Base-by-base conservation (phyloP, 2,113 vertebrate species). In the Nothocercus nigrocapillus region DNA sequence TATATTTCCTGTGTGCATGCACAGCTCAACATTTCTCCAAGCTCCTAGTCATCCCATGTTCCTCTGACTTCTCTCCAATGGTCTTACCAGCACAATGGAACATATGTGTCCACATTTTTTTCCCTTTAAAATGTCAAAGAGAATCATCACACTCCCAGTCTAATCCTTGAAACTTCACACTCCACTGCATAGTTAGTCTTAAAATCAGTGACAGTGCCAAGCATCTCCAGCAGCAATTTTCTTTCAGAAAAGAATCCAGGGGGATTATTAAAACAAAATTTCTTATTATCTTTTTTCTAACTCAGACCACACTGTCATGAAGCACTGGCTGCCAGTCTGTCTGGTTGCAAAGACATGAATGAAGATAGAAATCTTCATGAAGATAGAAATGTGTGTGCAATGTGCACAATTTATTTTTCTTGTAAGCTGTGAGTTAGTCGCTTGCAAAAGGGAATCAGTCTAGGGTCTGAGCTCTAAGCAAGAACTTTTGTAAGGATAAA, bases 51-150 rank as follows among this genome's bases (percentile, higher is more conserved):
- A 78, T 53, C 76, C 51, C 36, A 30, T 86, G 30, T 10, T 18
- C 7, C 20, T 51, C 49, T 61, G 3, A 36, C 47, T n/a, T 25
- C 10, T 62, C 20, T 53, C 53, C 38, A 51, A 30, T 19, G 5
- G 4, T 3, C 28, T 78, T 77, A 44, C 10, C 16, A 14, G 44
- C 67, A n/a, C 0, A 0, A 14, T 7, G 2, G 11, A 9, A 6
- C 19, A n/a, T 61, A 76, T 38, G 7, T 28, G 13, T 6, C 7
- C 66, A 54, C 13, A 22, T 5, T 11, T 18, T 53, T 45, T 89
- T 78, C 30, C 20, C 7, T 40, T 36, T 25, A 68, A 84, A 94
- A 79, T 2, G 1, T 53, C 19, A 56, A 72, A 36, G 54, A 81
- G 5, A 75, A 62, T 42, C 19, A 64, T 30, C n/a, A 0, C 10